Evolutionary conservation across 1,140 invertebrate genomes (phyloP), one percentile per base, ranked within the genome.

Genomic region (Triops cancriformis): DNA sequence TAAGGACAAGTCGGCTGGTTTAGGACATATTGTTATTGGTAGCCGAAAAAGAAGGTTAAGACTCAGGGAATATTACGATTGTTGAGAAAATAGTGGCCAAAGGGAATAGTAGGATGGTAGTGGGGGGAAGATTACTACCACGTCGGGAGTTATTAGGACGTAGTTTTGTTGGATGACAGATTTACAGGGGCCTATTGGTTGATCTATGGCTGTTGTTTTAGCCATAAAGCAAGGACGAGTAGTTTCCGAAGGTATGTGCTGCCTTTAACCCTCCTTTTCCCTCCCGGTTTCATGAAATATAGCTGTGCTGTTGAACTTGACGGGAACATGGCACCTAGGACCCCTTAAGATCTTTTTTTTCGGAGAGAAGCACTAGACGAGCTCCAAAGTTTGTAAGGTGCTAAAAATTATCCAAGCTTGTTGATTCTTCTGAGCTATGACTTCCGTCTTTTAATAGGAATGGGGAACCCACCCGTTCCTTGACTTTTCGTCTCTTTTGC

Each of bases 391-490:
- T 64, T 64, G 51, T 64, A 64, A 64, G 51, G 51, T 64, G 51
- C 51, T 64, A 64, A 64, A 64, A 64, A 64, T 64, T 64, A 64
- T 64, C 51, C 51, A 23, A 64, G 51, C 51, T 64, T 64, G 51
- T 64, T 64, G 51, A 64, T 64, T 64, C 51, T 64, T 64, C 51
- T 64, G 51, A 64, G 51, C 51, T 64, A 64, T 64, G 51, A 64
- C 51, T 64, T 64, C 51, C 51, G 51, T 64, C 51, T 64, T 64
- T 64, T 64, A 64, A 64, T 64, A 64, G 51, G 51, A 64, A 64
- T 23, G 51, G 18, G n/a, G 31, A 37, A 37, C 31, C 7, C 31
- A 37, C 31, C 31, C 31, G 31, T 37, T 37, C 31, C 31, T 37
- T 37, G 31, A 37, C 31, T 37, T 37, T 37, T 37, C n/a, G 31